These are phyloP conservation scores for Schizopygopsis pylzovi DNA, from an alignment of 2,797 vertebrate species.

Conservation along the genomic window DNA sequence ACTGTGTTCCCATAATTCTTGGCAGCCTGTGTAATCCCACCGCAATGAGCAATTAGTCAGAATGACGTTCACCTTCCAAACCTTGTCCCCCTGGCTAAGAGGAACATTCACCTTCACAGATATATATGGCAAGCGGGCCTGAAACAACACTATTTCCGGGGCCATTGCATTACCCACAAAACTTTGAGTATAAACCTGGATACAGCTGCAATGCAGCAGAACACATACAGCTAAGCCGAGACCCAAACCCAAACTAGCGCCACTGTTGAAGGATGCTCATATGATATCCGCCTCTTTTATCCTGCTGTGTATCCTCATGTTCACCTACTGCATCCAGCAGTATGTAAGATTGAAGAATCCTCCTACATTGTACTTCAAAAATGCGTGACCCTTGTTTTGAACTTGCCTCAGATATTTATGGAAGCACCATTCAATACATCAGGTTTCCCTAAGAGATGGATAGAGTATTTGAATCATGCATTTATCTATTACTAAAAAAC, in stretches of 20 bases:
- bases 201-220: constrained; percentile 31
- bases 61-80: constrained; percentile 60
- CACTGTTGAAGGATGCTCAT: background rate
- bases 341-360: constrained; percentile 16
- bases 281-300: background rate
- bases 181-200: background rate
- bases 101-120: constrained; percentile 57
- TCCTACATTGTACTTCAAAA: constrained; percentile 21
- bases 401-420: background rate
- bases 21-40: constrained; percentile 64
- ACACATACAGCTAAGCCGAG: background rate
- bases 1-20: constrained; percentile 58
- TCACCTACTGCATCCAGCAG: constrained; percentile 9
- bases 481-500: background rate
- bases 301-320: background rate
- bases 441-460: background rate
- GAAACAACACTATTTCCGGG: constrained; percentile 24
- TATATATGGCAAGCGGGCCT: constrained; percentile 18
- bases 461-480: background rate
- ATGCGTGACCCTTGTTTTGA: background rate
- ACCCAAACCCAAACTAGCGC: background rate
- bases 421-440: background rate
- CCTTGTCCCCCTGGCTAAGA: constrained; percentile 53
- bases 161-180: constrained; percentile 14
- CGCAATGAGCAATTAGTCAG: constrained; percentile 66